phyloP scores from a whole-genome alignment of 2,888 invertebrate species.

The Sisyra terminalis region DNA sequence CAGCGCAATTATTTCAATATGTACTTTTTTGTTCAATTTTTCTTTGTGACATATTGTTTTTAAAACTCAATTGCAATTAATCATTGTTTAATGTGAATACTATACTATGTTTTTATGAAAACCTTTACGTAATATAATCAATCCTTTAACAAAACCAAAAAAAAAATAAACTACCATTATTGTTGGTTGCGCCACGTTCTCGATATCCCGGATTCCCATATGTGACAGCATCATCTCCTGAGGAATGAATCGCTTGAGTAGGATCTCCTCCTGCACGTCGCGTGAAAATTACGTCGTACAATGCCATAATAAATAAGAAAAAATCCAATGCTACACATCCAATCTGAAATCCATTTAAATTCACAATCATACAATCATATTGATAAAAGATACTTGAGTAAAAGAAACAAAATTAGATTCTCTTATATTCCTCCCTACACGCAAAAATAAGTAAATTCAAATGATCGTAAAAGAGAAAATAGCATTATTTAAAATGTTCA shows the following conservation, averaged over 20 bases:
- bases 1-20: too few species aligned
- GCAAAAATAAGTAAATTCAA: neutral
- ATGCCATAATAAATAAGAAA: slow-evolving; percentile 54
- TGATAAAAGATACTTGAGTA: too few species aligned
- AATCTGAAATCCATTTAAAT: slow-evolving; percentile 38
- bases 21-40: too few species aligned
- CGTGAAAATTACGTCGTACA: slow-evolving; percentile 68
- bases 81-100: too few species aligned
- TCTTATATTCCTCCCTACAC: neutral
- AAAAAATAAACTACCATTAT: slow-evolving; percentile 18
- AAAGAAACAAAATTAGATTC: neutral
- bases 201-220: slow-evolving; percentile 78
- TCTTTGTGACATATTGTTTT: too few species aligned
- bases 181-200: slow-evolving; percentile 36
- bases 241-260: slow-evolving; percentile 38
- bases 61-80: too few species aligned
- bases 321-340: slow-evolving; percentile 60
- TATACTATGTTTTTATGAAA: too few species aligned
- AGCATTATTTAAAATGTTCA: neutral
- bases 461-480: neutral
- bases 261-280: slow-evolving; percentile 66
- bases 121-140: too few species aligned
- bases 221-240: slow-evolving; percentile 45
- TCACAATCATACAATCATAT: neutral
- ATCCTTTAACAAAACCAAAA: neutral